Base-by-base conservation (phyloP, 2,888 invertebrate species). In the Drosophila birchii region DNA sequence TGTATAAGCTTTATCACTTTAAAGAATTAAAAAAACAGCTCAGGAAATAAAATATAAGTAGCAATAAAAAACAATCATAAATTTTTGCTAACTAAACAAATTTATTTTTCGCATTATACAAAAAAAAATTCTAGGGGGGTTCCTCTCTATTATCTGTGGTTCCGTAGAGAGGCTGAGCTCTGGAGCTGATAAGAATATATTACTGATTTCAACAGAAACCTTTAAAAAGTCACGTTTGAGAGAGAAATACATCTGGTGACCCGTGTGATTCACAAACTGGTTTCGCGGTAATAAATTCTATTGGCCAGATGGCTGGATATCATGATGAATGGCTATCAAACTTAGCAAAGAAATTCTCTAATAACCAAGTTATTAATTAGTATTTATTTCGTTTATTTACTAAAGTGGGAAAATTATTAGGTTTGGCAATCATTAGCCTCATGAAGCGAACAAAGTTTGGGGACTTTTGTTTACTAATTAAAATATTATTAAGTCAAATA, bases 251-350 rank as follows among this genome's bases (percentile, higher is more conserved):
- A 51, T 51, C 49, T 51, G n/a, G 18, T 3, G 12, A 7, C 16
- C 18, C 6, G 2, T 29, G 49, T 43, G 64, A 64, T 43, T 51
- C 64, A 51, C 41, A 63, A 51, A 64, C 64, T 9, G 49, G 64
- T 64, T 43, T 36, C 12, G 2, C 5, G 20, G 51, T 26, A 34
- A 26, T 41, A 41, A 2, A 36, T 63, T 39, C 16, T 9, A 63
- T n/a, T 34, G 34, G 8, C 62, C 62, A 49, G 63, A 43, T 62
- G 63, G 49, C 18, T 32, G 16, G 20, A 49, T n/a, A 51, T 36
- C 12, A 63, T 63, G 34, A 64, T 63, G 39, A 49, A 64, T 49
- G 39, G 8, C 18, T 20, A n/a, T 23, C 20, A 11, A 18, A 6
- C 7, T 12, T 11, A 0, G n/a, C 4, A 14, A 34, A 56, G 4